A percentile compares a stretch with the other conserved stretches of the same genome.
These are phyloP conservation scores for Lithophane semibrunnea DNA, from an alignment of 2,888 invertebrate genomes.

Conservation along the genomic window DNA sequence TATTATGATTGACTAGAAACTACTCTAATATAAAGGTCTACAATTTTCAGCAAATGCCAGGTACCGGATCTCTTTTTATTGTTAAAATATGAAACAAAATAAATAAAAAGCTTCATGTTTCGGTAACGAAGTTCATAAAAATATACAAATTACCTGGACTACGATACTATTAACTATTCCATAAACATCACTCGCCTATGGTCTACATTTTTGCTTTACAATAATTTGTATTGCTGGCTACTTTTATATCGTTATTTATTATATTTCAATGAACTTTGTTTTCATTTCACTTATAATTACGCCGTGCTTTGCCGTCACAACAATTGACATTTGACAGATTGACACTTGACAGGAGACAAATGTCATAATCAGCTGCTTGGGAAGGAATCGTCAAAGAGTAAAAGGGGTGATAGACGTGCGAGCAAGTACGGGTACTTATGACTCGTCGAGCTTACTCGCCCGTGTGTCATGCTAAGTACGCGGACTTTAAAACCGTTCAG, in stretches of 20 bases:
- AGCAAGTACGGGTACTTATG: no score
- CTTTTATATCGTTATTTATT: conserved; percentile 19
- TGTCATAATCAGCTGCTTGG: conserved; percentile 32
- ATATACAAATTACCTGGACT: conserved; percentile 16
- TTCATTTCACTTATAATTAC: neutral
- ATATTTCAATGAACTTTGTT: neutral
- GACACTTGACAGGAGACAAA: neutral
- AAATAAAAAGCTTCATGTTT: neutral
- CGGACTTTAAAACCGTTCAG: no score
- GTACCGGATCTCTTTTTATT: neutral
- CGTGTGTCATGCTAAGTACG: no score
- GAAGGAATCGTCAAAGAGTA: neutral
- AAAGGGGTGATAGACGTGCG: no score
- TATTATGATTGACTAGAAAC: neutral
- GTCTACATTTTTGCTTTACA: conserved; percentile 28
- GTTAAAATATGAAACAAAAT: neutral
- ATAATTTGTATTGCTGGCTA: conserved; percentile 1
- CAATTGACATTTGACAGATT: neutral
- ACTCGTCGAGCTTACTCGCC: no score
- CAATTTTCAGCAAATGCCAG: neutral
- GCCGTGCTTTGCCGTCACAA: neutral
- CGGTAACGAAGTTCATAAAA: neutral
- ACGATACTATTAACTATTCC: neutral
- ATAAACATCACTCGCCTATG: neutral
- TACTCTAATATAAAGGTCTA: neutral